Percentiles rank a stretch among this genome's conserved stretches.
Evolutionary conservation across 2,113 vertebrate species (phyloP).

Genomic region (Oxygymnocypris stewartii): DNA sequence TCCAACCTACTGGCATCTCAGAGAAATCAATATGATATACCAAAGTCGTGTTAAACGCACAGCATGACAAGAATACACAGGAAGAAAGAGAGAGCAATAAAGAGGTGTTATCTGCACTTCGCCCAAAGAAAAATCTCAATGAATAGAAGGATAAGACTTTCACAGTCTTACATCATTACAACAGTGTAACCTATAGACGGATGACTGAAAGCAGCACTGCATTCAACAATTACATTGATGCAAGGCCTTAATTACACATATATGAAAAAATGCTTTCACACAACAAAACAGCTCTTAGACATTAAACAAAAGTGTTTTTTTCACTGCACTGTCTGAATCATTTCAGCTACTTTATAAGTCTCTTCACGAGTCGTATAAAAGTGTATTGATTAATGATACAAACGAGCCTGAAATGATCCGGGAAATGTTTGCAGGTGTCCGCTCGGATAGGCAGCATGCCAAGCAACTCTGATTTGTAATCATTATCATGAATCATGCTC

Average conservation of each 20-base stretch:
- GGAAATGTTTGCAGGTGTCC: conserved; percentile 27
- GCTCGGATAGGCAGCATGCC: conserved; percentile 25
- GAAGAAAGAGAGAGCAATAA: neutral
- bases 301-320: neutral
- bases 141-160: conserved; percentile 19
- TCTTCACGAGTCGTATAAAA: neutral
- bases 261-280: conserved; percentile 14
- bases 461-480: conserved; percentile 25
- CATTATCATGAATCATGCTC: conserved; percentile 24
- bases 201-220: conserved; percentile 8
- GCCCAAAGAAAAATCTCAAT: neutral
- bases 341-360: neutral
- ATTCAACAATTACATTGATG: neutral
- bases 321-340: neutral
- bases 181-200: neutral
- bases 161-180: conserved; percentile 28
- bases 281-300: neutral
- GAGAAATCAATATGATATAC: conserved; percentile 36
- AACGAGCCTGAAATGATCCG: conserved; percentile 7
- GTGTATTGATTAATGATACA: conserved; percentile 25
- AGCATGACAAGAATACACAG: conserved; percentile 23
- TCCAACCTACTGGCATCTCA: conserved; percentile 17
- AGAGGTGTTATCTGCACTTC: conserved; percentile 7
- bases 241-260: conserved; percentile 1
- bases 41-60: conserved; percentile 26